Percentiles rank a stretch among this genome's conserved stretches.
These are phyloP conservation scores for Hirudinaria manillensis DNA, from an alignment of 2,888 invertebrate genomes.

Conservation along the genomic window DNA sequence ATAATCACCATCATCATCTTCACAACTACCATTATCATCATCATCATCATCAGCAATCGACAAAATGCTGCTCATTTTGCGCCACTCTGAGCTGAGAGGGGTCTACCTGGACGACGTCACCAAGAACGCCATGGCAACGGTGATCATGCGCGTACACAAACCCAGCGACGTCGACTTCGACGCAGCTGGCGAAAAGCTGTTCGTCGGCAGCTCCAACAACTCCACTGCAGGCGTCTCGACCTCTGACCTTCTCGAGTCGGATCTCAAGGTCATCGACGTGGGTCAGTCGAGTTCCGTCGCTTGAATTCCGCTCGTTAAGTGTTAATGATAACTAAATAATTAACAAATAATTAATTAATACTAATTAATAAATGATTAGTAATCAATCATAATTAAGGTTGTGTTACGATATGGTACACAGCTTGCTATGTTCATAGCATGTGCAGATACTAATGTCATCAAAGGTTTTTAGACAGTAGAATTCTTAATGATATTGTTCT, in stretches of 20 bases:
- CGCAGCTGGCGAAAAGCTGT: conserved; percentile 72
- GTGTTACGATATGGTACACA: too few species aligned
- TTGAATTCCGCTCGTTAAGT: too few species aligned
- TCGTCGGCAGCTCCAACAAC: conserved; percentile 63
- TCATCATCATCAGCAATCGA: conserved; percentile 66
- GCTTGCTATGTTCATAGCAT: too few species aligned
- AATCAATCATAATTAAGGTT: too few species aligned
- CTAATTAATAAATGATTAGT: too few species aligned
- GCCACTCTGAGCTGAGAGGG: conserved; percentile 64
- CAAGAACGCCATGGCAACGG: conserved; percentile 74
- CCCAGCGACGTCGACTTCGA: conserved; percentile 74
- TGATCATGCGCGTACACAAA: conserved; percentile 63
- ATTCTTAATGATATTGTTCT: too few species aligned
- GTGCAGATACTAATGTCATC: too few species aligned
- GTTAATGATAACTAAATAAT: too few species aligned
- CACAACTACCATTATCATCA: too few species aligned
- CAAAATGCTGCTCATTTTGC: conserved; percentile 71
- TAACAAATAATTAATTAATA: too few species aligned
- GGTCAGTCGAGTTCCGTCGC: not conserved
- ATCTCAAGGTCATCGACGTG: conserved; percentile 56
- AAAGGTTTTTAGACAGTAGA: too few species aligned
- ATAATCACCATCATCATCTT: too few species aligned
- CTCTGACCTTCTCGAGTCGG: conserved; percentile 69
- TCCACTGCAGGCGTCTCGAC: conserved; percentile 61
- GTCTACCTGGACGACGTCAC: conserved; percentile 71